Evolutionary conservation across 2,888 invertebrate genomes (phyloP).

Genomic region (Athripsodes cinereus): DNA sequence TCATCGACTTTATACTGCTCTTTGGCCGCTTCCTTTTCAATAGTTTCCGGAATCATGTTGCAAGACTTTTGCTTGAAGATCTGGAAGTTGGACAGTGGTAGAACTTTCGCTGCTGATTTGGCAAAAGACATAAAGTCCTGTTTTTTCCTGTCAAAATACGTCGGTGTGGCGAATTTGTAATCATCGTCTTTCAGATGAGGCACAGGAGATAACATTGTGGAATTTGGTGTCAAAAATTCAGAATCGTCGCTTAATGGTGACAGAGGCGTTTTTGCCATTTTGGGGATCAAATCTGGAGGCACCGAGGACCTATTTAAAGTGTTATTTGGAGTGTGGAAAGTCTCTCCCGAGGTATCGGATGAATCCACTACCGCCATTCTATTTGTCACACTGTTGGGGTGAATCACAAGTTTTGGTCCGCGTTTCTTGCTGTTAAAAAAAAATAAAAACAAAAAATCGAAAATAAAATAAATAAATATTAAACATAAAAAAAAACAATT

Average conservation of each 20-base stretch:
- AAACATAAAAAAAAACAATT: too few species aligned
- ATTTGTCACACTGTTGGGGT: slow-evolving; percentile 10
- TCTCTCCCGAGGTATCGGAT: slow-evolving; percentile 31
- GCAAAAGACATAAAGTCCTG: slow-evolving; percentile 35
- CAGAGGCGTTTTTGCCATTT: slow-evolving; percentile 22
- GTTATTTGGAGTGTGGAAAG: slow-evolving; percentile 40
- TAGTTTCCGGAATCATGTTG: slow-evolving; percentile 43
- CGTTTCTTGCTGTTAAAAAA: slow-evolving; percentile 18
- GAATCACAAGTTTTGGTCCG: slow-evolving; percentile 23
- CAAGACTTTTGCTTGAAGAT: slow-evolving; percentile 47
- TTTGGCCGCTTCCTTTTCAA: slow-evolving; percentile 33
- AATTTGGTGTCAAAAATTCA: slow-evolving; percentile 18
- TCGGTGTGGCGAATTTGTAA: slow-evolving; percentile 41
- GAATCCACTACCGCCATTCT: not conserved
- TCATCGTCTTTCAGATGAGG: slow-evolving; percentile 29
- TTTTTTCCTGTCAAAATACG: slow-evolving; percentile 44
- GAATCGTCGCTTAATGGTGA: slow-evolving; percentile 19
- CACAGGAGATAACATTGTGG: slow-evolving; percentile 34
- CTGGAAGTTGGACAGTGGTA: slow-evolving; percentile 45
- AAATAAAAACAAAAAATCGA: not conserved
- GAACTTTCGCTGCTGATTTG: slow-evolving; percentile 36
- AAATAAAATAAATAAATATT: too few species aligned
- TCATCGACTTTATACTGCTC: slow-evolving; percentile 31
- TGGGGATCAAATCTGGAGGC: slow-evolving; percentile 41
- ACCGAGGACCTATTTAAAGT: slow-evolving; percentile 29